phyloP scores from a whole-genome alignment of 2,113 vertebrate genomes.

The Toxotes jaculatrix region DNA sequence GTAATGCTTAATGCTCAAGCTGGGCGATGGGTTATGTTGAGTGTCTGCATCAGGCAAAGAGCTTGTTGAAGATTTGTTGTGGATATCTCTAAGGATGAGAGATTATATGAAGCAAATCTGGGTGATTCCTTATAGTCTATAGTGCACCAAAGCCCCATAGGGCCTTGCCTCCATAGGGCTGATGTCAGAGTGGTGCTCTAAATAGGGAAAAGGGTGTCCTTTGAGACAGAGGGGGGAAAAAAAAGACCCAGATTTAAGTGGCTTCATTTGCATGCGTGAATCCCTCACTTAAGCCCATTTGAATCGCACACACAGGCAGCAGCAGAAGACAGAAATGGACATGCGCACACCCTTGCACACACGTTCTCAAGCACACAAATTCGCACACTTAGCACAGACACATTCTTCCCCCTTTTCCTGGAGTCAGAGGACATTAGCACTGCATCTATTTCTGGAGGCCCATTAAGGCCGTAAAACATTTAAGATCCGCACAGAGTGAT shows the following conservation, averaged over 20 bases:
- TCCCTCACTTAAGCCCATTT: conserved; percentile 76
- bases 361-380: conserved; percentile 35
- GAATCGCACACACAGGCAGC: conserved; percentile 48
- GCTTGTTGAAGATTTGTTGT: conserved; percentile 79
- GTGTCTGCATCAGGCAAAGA: conserved; percentile 64
- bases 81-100: conserved; percentile 65
- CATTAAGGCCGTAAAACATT: conserved; percentile 85
- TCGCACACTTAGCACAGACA: conserved; percentile 59
- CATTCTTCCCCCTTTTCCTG: conserved; percentile 54
- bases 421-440: conserved; percentile 80
- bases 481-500: conserved; percentile 77
- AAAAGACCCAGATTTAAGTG: conserved; percentile 74
- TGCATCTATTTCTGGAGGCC: conserved; percentile 83
- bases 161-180: conserved; percentile 57
- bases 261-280: conserved; percentile 80
- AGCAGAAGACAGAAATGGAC: conserved; percentile 39
- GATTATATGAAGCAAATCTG: conserved; percentile 75
- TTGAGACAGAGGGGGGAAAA: conserved; percentile 62
- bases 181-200: conserved; percentile 77
- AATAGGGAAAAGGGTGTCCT: conserved; percentile 79
- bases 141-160: conserved; percentile 57
- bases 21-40: conserved; percentile 61
- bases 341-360: conserved; percentile 32
- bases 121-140: conserved; percentile 67
- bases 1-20: conserved; percentile 71